Evolutionary conservation across 2,113 vertebrate species (phyloP).

Genomic region (Aythya baeri): DNA sequence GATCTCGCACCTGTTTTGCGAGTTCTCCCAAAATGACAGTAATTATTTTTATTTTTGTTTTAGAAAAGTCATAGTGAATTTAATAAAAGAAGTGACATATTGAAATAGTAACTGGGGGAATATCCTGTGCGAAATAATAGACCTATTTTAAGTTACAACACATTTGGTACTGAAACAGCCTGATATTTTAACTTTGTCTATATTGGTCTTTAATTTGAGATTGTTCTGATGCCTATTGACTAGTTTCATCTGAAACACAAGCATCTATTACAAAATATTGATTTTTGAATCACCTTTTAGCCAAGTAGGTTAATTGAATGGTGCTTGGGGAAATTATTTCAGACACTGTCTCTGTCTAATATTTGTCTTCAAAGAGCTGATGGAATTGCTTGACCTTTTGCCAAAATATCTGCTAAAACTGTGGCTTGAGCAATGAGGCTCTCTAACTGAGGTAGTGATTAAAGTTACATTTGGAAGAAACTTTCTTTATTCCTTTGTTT

Average conservation of each 20-base stretch:
- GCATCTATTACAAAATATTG: constrained; percentile 37
- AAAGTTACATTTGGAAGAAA: background rate
- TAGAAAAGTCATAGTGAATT: background rate
- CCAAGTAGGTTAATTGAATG: constrained; percentile 50
- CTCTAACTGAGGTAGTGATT: background rate
- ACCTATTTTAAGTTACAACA: background rate
- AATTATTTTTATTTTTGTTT: background rate
- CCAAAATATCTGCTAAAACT: constrained; percentile 1
- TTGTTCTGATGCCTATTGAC: constrained; percentile 28
- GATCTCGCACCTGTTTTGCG: background rate
- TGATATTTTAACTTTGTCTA: background rate
- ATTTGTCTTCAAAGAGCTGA: constrained; percentile 31
- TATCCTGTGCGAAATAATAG: background rate
- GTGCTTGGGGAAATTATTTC: constrained; percentile 21
- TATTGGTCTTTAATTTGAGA: constrained; percentile 7
- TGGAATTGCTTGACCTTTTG: constrained; percentile 38
- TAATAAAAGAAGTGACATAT: background rate
- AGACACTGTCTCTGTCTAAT: background rate
- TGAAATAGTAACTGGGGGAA: background rate
- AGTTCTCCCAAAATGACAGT: background rate
- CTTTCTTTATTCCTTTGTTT: background rate
- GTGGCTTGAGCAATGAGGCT: background rate
- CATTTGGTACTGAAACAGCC: background rate
- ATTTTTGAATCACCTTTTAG: constrained; percentile 30
- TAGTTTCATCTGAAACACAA: constrained; percentile 9